Percentiles rank a stretch among this genome's conserved stretches.
Conservation (phyloP, 2,113 vertebrate genomes). For the Aix galericulata region DNA sequence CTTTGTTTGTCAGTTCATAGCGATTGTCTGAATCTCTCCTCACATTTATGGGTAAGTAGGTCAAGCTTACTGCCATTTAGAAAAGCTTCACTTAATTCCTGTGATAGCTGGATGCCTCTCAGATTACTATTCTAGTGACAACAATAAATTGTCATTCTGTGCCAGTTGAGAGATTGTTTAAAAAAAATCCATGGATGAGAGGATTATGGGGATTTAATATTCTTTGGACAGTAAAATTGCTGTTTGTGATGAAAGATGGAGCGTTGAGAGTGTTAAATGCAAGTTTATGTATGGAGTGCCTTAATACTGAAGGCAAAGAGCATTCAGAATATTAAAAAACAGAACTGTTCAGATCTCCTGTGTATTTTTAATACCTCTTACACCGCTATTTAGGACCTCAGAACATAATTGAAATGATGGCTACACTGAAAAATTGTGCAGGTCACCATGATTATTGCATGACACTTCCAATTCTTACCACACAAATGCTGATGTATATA, state of each 20-base stretch:
- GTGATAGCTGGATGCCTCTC: conserved; percentile 11
- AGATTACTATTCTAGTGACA: conserved; percentile 7
- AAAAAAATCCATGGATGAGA: background rate
- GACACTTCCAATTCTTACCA: background rate
- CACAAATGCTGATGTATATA: background rate
- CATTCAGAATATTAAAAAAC: background rate
- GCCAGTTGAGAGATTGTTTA: conserved; percentile 30
- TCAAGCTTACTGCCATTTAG: conserved; percentile 38
- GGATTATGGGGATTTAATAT: conserved; percentile 28
- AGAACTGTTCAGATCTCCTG: background rate
- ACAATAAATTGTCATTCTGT: conserved; percentile 38
- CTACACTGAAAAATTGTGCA: background rate
- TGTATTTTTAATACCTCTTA: background rate
- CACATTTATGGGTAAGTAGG: conserved; percentile 51
- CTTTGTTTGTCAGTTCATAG: background rate
- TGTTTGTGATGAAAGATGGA: background rate
- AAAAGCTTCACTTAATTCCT: conserved; percentile 56
- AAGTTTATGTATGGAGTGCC: background rate
- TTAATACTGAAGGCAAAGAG: background rate
- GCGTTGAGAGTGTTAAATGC: background rate
- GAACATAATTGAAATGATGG: background rate
- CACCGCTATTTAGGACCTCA: background rate
- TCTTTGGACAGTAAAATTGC: conserved; percentile 10
- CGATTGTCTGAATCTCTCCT: background rate
- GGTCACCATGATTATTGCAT: background rate